A percentile compares a stretch with the other conserved stretches of the same genome.
Evolutionary conservation across 1,140 invertebrate genomes (phyloP).

Genomic region (Drosophila suzukii): DNA sequence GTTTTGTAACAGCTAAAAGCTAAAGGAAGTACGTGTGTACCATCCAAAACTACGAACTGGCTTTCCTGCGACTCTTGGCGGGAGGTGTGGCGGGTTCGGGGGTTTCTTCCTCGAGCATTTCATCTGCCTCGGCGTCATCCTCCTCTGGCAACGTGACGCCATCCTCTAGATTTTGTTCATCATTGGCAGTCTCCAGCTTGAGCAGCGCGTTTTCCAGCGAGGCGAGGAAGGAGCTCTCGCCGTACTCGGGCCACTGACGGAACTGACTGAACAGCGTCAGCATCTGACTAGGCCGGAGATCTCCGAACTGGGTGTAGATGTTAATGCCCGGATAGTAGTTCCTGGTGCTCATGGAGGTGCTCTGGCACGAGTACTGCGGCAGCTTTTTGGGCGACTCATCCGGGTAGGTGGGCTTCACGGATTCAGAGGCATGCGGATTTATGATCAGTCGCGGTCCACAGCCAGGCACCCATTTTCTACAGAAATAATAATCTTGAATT

Average conservation of each 20-base stretch:
- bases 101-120: slow-evolving; percentile 42
- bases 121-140: slow-evolving; percentile 65
- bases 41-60: slow-evolving; percentile 18
- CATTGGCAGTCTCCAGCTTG: slow-evolving; percentile 71
- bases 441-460: slow-evolving; percentile 87
- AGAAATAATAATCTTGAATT: slow-evolving; percentile 19
- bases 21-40: neutral
- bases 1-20: neutral
- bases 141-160: slow-evolving; percentile 66
- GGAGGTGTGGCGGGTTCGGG: neutral
- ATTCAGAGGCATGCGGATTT: slow-evolving; percentile 37
- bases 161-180: slow-evolving; percentile 69
- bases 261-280: slow-evolving; percentile 86
- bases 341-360: slow-evolving; percentile 54
- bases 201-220: slow-evolving; percentile 85
- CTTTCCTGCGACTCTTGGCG: slow-evolving; percentile 31
- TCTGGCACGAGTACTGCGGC: slow-evolving; percentile 64
- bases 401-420: slow-evolving; percentile 63
- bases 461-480: slow-evolving; percentile 87
- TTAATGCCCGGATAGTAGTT: slow-evolving; percentile 86
- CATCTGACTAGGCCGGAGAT: slow-evolving; percentile 86
- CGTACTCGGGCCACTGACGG: slow-evolving; percentile 86
- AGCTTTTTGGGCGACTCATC: slow-evolving; percentile 83
- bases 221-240: slow-evolving; percentile 86
- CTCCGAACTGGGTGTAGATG: slow-evolving; percentile 88